Evolutionary conservation across 2,888 invertebrate genomes (phyloP).

Genomic region (Eristalis tenax): DNA sequence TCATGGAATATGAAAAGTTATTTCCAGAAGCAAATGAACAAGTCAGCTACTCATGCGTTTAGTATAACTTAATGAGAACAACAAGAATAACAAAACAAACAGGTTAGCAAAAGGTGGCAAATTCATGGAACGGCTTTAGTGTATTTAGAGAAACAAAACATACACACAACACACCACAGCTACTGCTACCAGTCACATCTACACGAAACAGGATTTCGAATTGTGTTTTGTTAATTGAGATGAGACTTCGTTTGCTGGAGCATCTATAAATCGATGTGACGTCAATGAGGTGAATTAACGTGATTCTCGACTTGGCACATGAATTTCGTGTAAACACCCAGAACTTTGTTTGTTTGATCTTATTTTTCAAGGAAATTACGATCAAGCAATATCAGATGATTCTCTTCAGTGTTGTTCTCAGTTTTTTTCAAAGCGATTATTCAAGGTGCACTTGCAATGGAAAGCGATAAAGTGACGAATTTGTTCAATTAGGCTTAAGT

Average conservation of each 20-base stretch:
- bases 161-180: neutral
- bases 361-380: conserved; percentile 25
- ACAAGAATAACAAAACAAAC: conserved; percentile 20
- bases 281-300: conserved; percentile 41
- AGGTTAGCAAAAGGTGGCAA: conserved; percentile 39
- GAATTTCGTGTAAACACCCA: neutral
- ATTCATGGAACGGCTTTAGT: conserved; percentile 30
- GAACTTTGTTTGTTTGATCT: conserved; percentile 21
- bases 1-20: conserved; percentile 10
- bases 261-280: conserved; percentile 35
- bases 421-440: conserved; percentile 8
- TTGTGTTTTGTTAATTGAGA: conserved; percentile 8
- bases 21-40: conserved; percentile 13
- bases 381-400: conserved; percentile 44
- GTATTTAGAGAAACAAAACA: neutral
- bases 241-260: neutral
- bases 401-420: neutral
- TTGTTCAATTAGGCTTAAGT: conserved; percentile 35
- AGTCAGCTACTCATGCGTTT: neutral
- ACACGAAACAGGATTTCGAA: conserved; percentile 22
- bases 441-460: conserved; percentile 4
- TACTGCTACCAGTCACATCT: conserved; percentile 21
- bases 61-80: neutral
- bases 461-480: conserved; percentile 13
- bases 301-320: conserved; percentile 13